Evolutionary conservation across 2,888 invertebrate species (phyloP), one percentile per base, ranked within the genome.

Genomic region (Synergus itoensis): DNA sequence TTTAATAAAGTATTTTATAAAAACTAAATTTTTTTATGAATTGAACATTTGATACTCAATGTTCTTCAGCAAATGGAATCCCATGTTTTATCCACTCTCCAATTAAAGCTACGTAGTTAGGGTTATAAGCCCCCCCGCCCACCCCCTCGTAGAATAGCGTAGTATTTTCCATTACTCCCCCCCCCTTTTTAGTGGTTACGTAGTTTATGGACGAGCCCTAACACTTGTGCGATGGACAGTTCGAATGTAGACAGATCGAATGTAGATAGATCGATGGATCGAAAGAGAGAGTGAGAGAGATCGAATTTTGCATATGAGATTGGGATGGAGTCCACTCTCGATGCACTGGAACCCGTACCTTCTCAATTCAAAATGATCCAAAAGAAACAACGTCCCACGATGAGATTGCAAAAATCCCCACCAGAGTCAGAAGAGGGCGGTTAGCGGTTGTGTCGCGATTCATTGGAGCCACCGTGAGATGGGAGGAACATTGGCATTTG

Each of bases 401-500:
- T 18, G 28, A 62, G 62, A 28, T 28, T 62, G 62, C 62, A 62
- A 62, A 62, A 9, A 62, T 62, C 62, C 62, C 62, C 62, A 62
- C 62, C 62, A 62, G 57, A 57, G 57, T 3, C 9, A 18, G 57
- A 18, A 64, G 16, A 64, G 40, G 43, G 18, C 67, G 11, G 67
- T 67, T 67, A 36, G 18, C 67, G 28, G 40, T 41, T 40, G 40
- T n/a, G 41, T 41, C n/a, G 41, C n/a, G 67, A 18, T 11, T 40
- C 28, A 43, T 40, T 67, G 67, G 67, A n/a, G n/a, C 67, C 36
- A 43, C 14, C 41, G 67, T n/a, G n/a, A 67, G 67, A 67, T 40
- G 67, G 67, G 36, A 40, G n/a, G 80, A 43, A 62, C 60, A 75
- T 18, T 77, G 28, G 53, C 16, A 43, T 41, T 57, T 62, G 28